phyloP scores from a whole-genome alignment of 2,113 vertebrate genomes.

The Galeopterus variegatus region DNA sequence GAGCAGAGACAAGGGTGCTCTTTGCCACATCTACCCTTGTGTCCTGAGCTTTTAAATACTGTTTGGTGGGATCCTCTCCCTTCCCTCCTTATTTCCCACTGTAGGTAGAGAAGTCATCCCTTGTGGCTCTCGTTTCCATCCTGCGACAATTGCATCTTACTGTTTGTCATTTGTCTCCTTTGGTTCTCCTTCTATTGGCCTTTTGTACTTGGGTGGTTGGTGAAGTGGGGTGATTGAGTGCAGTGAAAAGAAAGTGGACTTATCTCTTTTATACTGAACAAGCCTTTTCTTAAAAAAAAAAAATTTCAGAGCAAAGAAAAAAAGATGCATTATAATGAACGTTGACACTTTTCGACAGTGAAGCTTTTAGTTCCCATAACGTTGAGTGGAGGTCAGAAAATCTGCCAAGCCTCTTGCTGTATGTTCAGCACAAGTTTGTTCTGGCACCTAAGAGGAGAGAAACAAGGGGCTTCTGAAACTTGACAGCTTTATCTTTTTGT shows the following conservation, averaged over 20 bases:
- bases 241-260: conserved; percentile 52
- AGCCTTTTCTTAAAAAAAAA: conserved; percentile 67
- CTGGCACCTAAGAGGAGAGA: conserved; percentile 74
- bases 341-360: conserved; percentile 59
- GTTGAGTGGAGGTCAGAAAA: conserved; percentile 64
- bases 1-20: background rate
- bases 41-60: background rate
- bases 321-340: conserved; percentile 75
- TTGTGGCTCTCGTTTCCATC: background rate
- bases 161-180: background rate
- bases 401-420: conserved; percentile 63
- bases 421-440: conserved; percentile 59
- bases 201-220: background rate
- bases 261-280: conserved; percentile 69
- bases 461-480: conserved; percentile 64
- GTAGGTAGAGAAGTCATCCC: background rate
- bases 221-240: background rate
- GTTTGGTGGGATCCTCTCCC: background rate
- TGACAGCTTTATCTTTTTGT: conserved; percentile 1
- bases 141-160: background rate
- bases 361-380: conserved; percentile 71
- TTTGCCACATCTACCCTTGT: background rate
- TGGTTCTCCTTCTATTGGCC: background rate
- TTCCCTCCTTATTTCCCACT: background rate
- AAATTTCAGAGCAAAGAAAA: conserved; percentile 63